phyloP scores from a whole-genome alignment of 2,888 invertebrate genomes.

The Andrena trimmerana region DNA sequence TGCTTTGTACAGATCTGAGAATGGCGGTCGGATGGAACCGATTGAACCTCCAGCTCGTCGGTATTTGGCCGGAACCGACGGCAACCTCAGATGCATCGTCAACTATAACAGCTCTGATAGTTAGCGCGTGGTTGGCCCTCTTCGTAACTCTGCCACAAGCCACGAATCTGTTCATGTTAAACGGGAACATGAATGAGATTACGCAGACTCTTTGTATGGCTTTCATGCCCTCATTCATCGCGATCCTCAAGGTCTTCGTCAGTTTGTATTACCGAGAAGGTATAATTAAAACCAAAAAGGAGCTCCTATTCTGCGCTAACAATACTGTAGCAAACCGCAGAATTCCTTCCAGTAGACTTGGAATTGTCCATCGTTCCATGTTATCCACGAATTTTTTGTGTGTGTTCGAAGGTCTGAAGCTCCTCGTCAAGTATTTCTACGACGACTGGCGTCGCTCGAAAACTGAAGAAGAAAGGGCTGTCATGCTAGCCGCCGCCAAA shows the following conservation, averaged over 20 bases:
- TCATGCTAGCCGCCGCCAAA: neutral
- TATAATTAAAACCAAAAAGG: neutral
- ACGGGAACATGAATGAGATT: no score
- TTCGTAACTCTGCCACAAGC: neutral
- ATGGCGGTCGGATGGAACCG: slow-evolving; percentile 22
- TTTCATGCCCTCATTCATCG: neutral
- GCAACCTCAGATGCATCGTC: neutral
- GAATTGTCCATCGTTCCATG: no score
- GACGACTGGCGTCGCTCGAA: neutral
- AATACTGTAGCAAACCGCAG: no score
- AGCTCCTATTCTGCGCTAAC: no score
- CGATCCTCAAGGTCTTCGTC: slow-evolving; percentile 62
- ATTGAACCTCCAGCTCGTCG: neutral
- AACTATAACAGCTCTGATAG: neutral
- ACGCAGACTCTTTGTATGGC: neutral
- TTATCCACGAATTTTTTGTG: no score
- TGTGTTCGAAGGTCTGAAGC: neutral
- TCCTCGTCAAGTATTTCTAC: neutral
- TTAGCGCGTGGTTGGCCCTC: neutral
- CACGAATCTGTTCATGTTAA: neutral
- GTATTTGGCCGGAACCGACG: slow-evolving; percentile 9
- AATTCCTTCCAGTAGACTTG: no score
- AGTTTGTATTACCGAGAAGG: slow-evolving; percentile 71
- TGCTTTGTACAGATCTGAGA: neutral
- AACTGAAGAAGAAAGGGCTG: neutral